Percentiles rank a stretch among this genome's conserved stretches.
Evolutionary conservation across 2,797 vertebrate genomes (phyloP).

Genomic region (Anabas testudineus): DNA sequence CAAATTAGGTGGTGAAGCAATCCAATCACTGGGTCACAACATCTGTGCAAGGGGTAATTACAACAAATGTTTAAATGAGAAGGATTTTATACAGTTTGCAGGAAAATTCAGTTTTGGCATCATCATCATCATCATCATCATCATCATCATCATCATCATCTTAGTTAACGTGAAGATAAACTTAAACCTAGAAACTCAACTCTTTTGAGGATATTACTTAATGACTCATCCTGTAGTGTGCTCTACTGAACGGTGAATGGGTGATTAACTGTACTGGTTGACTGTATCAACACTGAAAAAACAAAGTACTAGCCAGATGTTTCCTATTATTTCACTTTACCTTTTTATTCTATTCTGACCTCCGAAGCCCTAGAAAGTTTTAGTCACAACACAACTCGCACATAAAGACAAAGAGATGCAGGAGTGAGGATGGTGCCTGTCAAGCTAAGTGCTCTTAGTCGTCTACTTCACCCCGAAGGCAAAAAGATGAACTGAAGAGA

Average conservation of each 20-base stretch:
- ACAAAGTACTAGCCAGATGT: background rate
- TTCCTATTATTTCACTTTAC: no score
- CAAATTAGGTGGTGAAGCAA: no score
- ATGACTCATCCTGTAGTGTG: constrained; percentile 10
- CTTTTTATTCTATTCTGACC: constrained; percentile 1
- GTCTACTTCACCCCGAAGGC: constrained; percentile 39
- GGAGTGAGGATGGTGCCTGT: constrained; percentile 11
- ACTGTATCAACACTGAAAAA: background rate
- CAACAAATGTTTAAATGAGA: background rate
- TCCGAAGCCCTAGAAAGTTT: background rate
- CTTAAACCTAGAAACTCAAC: constrained; percentile 6
- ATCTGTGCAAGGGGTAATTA: background rate
- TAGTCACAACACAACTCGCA: background rate
- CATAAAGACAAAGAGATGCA: constrained; percentile 7
- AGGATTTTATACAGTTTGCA: background rate
- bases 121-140: background rate
- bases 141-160: background rate
- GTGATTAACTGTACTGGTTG: constrained; percentile 9
- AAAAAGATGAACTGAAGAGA: constrained; percentile 29
- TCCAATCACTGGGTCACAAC: background rate
- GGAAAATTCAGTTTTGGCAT: background rate
- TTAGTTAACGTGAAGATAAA: constrained; percentile 26
- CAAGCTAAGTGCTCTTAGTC: constrained; percentile 30
- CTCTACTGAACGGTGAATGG: constrained; percentile 7
- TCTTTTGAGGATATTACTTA: background rate